phyloP scores from a whole-genome alignment of 2,888 invertebrate genomes.

The Carabus problematicus region DNA sequence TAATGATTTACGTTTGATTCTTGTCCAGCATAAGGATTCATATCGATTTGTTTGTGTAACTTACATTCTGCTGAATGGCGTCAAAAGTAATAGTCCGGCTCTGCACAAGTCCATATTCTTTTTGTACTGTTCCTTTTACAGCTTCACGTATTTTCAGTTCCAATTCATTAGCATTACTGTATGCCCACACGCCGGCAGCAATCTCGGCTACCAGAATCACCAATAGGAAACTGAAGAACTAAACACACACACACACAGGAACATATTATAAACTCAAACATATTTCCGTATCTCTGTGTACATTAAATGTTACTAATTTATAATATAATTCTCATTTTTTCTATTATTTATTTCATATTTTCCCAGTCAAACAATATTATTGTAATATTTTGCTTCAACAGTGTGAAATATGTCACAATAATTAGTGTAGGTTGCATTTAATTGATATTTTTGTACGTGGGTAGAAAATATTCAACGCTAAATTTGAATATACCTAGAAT shows the following conservation, averaged over 20 bases:
- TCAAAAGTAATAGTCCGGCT: slow-evolving; percentile 70
- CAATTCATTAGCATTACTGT: slow-evolving; percentile 72
- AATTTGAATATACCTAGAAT: no score
- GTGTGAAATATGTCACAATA: no score
- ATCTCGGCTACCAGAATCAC: slow-evolving; percentile 81
- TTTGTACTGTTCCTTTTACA: slow-evolving; percentile 69
- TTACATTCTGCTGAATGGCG: slow-evolving; percentile 69
- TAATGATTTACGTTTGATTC: no score
- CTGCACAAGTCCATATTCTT: slow-evolving; percentile 66
- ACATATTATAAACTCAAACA: background rate
- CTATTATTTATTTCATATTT: no score
- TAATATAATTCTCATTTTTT: no score
- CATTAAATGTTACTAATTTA: no score
- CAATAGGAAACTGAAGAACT: slow-evolving; percentile 81
- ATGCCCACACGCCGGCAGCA: slow-evolving; percentile 79
- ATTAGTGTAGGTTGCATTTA: no score
- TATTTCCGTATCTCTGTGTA: background rate
- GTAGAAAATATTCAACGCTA: no score
- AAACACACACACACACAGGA: slow-evolving; percentile 39
- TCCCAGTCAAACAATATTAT: no score
- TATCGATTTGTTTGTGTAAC: slow-evolving; percentile 34
- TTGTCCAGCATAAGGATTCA: background rate
- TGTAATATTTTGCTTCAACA: no score
- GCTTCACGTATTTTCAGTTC: slow-evolving; percentile 69
- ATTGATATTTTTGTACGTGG: no score